Evolutionary conservation across 2,797 vertebrate genomes (phyloP), one percentile per base, ranked within the genome.

Genomic region (Helostoma temminkii): DNA sequence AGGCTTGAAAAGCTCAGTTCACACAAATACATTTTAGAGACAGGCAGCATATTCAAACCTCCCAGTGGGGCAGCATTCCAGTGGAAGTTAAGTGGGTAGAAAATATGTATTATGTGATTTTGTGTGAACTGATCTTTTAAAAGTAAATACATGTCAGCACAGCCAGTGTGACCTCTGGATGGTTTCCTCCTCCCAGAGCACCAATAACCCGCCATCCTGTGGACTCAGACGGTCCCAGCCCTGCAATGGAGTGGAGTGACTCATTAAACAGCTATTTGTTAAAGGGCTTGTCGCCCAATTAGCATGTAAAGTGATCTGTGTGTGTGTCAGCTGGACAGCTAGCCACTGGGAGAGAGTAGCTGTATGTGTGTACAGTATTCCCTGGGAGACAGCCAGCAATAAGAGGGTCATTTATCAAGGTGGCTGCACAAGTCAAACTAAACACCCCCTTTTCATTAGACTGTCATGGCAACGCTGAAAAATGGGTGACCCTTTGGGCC

Each of bases 371-470:
- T 83, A 77, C 82, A 78, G 78, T 86, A 81, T 87, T 90, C 82
- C 89, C 84, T 32, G 41, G 82, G 83, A 73, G 74, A 87, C 78
- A 26, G 56, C 47, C 62, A 58, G 78, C 76, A 89, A 75, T 81
- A 82, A 86, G 78, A 76, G 78, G 84, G 86, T 86, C 77, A 89
- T 93, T 92, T 82, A 88, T 92, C 91, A 92, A 88, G 84, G 82
- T 87, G 84, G 91, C 86, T 87, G 82, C 84, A 76, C 81, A 83
- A 80, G 88, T 84, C 85, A 87, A 84, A 83, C 85, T 74, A 79
- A 83, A 75, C 73, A 50, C 54, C 82, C 74, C 71, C 80, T 49
- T 63, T 11, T 71, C 22, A 39, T 75, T 52, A 61, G 42, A 73
- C 91, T 71, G 87, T 81, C 90, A 90, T 82, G 80, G 90, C 79